These are phyloP conservation scores for Clytia hemisphaerica DNA, from an alignment of 30 jellyfish, hydroid and myxozoan genomes.

Conservation along the genomic window DNA sequence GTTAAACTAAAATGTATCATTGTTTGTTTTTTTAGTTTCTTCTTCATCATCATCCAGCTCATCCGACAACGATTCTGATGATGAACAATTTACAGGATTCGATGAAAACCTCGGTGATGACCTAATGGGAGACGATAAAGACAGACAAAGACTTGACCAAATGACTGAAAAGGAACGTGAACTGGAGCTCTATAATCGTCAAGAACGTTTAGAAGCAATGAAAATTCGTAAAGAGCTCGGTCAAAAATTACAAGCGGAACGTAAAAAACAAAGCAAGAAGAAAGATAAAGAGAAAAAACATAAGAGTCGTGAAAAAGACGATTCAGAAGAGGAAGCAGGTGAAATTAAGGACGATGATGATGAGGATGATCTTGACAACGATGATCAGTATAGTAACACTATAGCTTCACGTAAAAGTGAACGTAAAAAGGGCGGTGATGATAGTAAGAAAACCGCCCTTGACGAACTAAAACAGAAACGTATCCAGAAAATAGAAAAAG, in stretches of 20 bases:
- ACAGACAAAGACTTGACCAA: constrained; percentile 55
- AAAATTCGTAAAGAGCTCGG: constrained; percentile 72
- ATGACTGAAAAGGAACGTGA: constrained; percentile 95
- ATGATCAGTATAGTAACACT: constrained; percentile 52
- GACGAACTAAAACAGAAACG: constrained; percentile 78
- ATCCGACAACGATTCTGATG: constrained; percentile 65
- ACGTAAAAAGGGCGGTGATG: constrained; percentile 64
- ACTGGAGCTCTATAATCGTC: constrained; percentile 67
- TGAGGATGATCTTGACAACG: no score
- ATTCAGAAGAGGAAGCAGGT: constrained; percentile 14
- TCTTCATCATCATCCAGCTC: constrained; percentile 3
- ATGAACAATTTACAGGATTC: constrained; percentile 71
- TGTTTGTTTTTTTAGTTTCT: background rate
- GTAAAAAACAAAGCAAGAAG: constrained; percentile 49
- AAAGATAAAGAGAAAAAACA: constrained; percentile 41
- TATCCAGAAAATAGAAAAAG: constrained; percentile 63
- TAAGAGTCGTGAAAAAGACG: constrained; percentile 25
- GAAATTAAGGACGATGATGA: background rate
- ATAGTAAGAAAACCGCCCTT: constrained; percentile 68
- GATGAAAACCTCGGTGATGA: constrained; percentile 89
- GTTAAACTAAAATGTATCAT: no score
- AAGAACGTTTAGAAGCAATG: constrained; percentile 84
- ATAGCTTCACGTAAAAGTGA: constrained; percentile 81
- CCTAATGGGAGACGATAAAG: constrained; percentile 84
- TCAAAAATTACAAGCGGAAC: constrained; percentile 34